Evolutionary conservation across 2,888 invertebrate genomes (phyloP).

Genomic region (Amphipoea lucens): DNA sequence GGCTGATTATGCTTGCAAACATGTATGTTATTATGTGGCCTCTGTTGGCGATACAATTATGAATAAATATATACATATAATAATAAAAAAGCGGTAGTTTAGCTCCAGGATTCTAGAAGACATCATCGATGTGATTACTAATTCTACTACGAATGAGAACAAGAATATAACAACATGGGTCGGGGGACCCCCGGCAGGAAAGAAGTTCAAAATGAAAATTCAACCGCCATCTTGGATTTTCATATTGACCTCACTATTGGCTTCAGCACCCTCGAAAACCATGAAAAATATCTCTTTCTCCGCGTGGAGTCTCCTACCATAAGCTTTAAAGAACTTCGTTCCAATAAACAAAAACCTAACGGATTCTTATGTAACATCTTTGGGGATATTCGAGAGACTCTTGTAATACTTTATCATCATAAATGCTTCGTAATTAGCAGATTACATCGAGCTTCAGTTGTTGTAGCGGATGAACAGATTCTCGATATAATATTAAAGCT

Average conservation of each 20-base stretch:
- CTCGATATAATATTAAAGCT: constrained; percentile 13
- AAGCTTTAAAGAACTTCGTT: background rate
- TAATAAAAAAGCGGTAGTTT: background rate
- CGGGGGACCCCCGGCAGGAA: too few relatives aligned
- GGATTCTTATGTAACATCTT: background rate
- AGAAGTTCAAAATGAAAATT: too few relatives aligned
- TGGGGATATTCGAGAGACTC: background rate
- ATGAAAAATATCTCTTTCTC: too few relatives aligned
- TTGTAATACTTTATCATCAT: background rate
- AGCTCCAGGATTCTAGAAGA: background rate
- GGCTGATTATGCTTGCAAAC: too few relatives aligned
- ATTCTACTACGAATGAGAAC: background rate
- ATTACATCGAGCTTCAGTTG: background rate
- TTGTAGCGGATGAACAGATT: background rate
- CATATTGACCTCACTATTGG: too few relatives aligned
- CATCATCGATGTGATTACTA: background rate
- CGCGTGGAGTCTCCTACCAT: too few relatives aligned
- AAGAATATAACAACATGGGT: too few relatives aligned
- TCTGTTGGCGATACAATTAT: too few relatives aligned
- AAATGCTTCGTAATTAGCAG: background rate
- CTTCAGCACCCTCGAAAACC: too few relatives aligned
- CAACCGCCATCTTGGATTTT: too few relatives aligned
- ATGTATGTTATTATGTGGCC: too few relatives aligned
- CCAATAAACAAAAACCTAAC: background rate
- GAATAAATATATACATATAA: too few relatives aligned